phyloP scores from a whole-genome alignment of 1,140 invertebrate species.

The Ptiloglossa arizonensis region DNA sequence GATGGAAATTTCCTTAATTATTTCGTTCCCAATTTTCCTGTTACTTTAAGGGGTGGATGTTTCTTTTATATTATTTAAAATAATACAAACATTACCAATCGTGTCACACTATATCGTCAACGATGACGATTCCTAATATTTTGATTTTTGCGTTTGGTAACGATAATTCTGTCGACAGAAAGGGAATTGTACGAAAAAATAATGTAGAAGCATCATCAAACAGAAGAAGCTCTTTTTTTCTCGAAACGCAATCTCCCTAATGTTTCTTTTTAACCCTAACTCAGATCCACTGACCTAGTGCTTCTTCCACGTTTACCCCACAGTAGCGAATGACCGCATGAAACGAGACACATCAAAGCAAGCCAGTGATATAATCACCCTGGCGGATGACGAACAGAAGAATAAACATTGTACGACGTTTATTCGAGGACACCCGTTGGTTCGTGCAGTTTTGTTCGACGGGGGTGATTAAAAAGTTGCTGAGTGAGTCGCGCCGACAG shows the following conservation, averaged over 20 bases:
- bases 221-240: not conserved
- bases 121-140: too few species aligned
- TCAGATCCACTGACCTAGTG: slow-evolving; percentile 31
- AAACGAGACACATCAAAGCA: slow-evolving; percentile 5
- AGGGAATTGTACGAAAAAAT: too few species aligned
- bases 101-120: too few species aligned
- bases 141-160: too few species aligned
- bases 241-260: not conserved
- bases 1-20: too few species aligned
- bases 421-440: slow-evolving; percentile 59
- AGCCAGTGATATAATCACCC: not conserved
- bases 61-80: too few species aligned
- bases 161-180: too few species aligned
- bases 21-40: too few species aligned
- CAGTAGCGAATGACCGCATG: slow-evolving; percentile 19
- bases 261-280: not conserved
- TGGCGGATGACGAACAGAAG: not conserved
- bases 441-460: slow-evolving; percentile 61
- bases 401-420: slow-evolving; percentile 8
- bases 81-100: too few species aligned
- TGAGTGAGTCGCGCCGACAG: slow-evolving; percentile 56
- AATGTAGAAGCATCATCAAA: too few species aligned
- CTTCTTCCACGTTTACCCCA: not conserved
- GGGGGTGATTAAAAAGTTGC: slow-evolving; percentile 72
- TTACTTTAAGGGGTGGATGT: too few species aligned